Percentiles rank a stretch among this genome's conserved stretches.
Conservation (phyloP, 2,888 invertebrate species). For the Hecatera dysodea region DNA sequence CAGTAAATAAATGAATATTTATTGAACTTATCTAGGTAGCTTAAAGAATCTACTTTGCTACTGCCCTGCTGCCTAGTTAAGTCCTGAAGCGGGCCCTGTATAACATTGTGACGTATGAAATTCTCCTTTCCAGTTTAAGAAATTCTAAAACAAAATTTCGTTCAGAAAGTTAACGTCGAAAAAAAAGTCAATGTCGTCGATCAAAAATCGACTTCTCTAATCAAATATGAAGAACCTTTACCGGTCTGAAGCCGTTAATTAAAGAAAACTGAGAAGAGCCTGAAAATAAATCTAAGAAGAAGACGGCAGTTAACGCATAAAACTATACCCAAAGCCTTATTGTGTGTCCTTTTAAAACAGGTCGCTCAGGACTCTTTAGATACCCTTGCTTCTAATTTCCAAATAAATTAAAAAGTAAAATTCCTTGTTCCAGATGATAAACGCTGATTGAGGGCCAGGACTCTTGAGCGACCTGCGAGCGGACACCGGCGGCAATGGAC, state of each 20-base stretch:
- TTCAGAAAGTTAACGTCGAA: not conserved
- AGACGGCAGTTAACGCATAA: conserved; percentile 22
- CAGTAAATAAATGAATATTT: too few relatives aligned
- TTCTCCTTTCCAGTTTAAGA: not conserved
- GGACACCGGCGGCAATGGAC: conserved; percentile 60
- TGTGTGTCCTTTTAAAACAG: conserved; percentile 70
- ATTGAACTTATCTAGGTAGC: too few relatives aligned
- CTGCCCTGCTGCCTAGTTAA: not conserved
- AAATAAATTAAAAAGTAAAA: conserved; percentile 84
- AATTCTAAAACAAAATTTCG: not conserved
- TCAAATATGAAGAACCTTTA: not conserved
- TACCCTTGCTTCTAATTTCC: conserved; percentile 72
- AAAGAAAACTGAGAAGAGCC: conserved; percentile 24
- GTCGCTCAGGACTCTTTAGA: conserved; percentile 87
- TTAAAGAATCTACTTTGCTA: not conserved
- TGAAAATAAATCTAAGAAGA: not conserved
- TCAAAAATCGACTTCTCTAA: not conserved
- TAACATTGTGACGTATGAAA: not conserved
- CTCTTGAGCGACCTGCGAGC: conserved; percentile 87
- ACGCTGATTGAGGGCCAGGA: conserved; percentile 88
- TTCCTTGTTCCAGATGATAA: conserved; percentile 90
- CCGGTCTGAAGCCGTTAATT: not conserved
- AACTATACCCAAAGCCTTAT: conserved; percentile 37
- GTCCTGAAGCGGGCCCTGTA: too few relatives aligned
- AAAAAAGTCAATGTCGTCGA: not conserved